phyloP scores from a whole-genome alignment of 2,113 vertebrate genomes.

The Fukomys damarensis region DNA sequence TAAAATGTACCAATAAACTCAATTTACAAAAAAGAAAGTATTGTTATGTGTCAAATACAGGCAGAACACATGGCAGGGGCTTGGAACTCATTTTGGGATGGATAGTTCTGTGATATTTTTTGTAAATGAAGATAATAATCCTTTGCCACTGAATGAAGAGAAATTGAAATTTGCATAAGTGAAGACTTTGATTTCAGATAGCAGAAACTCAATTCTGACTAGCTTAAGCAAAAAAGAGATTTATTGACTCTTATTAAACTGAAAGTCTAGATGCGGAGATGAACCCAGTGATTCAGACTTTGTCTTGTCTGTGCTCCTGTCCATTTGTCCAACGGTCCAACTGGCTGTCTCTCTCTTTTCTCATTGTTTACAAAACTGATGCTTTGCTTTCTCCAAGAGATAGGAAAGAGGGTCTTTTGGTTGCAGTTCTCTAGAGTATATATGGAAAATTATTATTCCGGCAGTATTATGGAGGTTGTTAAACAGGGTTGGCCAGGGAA shows the following conservation, averaged over 20 bases:
- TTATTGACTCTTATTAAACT: background rate
- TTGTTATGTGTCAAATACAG: background rate
- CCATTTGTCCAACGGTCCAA: background rate
- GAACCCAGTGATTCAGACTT: background rate
- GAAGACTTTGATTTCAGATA: slow-evolving; percentile 19
- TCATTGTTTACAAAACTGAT: background rate
- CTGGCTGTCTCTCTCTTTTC: background rate
- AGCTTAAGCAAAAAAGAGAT: background rate
- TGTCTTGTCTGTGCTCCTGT: background rate
- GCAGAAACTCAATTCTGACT: background rate
- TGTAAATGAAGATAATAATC: background rate
- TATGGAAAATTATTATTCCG: background rate
- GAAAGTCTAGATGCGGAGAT: background rate
- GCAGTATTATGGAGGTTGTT: background rate
- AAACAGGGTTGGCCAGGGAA: background rate
- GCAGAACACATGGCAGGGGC: background rate
- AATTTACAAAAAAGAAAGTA: too few relatives aligned
- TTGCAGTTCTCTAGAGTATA: background rate
- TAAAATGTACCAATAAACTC: too few relatives aligned
- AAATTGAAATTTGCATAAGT: slow-evolving; percentile 10
- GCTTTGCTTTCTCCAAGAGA: background rate
- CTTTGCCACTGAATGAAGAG: background rate
- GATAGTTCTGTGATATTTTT: slow-evolving; percentile 13
- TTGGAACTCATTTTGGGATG: background rate
- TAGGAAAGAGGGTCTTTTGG: background rate